Base-by-base conservation (phyloP, 2,888 invertebrate genomes). In the Megastigmus dorsalis region DNA sequence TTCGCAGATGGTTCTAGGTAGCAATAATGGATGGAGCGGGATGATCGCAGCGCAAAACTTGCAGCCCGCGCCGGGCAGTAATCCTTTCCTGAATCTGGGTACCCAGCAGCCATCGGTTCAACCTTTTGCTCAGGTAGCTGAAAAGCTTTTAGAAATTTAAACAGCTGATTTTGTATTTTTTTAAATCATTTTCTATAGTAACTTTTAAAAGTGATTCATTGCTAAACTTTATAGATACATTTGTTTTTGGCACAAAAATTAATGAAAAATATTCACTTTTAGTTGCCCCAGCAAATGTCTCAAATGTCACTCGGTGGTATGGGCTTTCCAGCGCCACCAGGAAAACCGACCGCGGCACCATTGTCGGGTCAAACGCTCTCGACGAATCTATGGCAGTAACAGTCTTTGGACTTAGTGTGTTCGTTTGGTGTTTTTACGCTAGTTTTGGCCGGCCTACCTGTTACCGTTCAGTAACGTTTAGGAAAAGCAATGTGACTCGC, bases 281-380 rank as follows among this genome's bases (percentile, higher is more conserved):
- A 88, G 87, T 79, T 90, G 76, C 89, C 89, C 48, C 90, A 90
- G 81, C 90, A 90, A 82, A 90, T 90, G 86, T 86, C 89, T 18
- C 90, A 89, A 82, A 84, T 90, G 83, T 88, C 89, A 62, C 80
- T 90, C 73, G 81, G 84, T 48, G 84, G 83, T 65, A 79, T 84
- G 74, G 79, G 76, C 48, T 88, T 87, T 54, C 72, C 84, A 15
- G 55, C 80, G 23, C 30, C 82, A n/a, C 30, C 84, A 20, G 82
- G 82, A 76, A 84, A 85, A 70, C 77, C 84, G 41, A 59, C 82
- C 9, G 36, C 83, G 20, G 57, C 83, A 18, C 65, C 79, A 67
- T 78, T 87, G 57, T 79, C 87, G 18, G 86, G 86, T 15, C 88
- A 88, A 79, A 87, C 87, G 9, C 83, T 88, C 62, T 87, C 88